Base-by-base conservation (phyloP, 2,888 invertebrate genomes). In the Acleris sparsana region DNA sequence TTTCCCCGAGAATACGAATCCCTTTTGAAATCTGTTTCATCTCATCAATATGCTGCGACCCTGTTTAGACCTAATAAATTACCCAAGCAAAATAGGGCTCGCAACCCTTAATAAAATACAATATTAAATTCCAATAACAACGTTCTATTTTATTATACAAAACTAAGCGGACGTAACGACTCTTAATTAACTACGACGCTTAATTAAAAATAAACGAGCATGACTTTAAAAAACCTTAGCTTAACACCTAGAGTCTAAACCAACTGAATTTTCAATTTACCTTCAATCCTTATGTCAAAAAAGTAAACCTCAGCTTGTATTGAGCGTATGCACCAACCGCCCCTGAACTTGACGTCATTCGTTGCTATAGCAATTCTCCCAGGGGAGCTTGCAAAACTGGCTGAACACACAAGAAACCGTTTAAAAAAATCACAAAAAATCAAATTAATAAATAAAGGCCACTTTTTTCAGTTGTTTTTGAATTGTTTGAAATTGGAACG, bases 311-410 rank as follows among this genome's bases (percentile, higher is more conserved):
- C 61, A 53, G 48, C 59, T 64, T 61, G 65, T 90, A 91, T 89
- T 80, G 90, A 92, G 84, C 90, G 85, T 85, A 88, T 92, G 91
- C 92, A 92, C 88, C 86, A 89, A 82, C 80, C 88, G 89, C 83
- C 90, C 90, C 79, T 92, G 92, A 92, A 92, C 92, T 92, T 92
- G 90, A 86, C 88, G 91, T 86, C 85, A 86, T 83, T 73, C 80
- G 85, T 88, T 88, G 86, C 89, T 89, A 88, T 88, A 89, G 88
- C 82, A 86, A 87, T 86, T 73, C 83, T 71, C 83, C 84, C 83
- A 79, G 87, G 82, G 80, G 82, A 83, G 82, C 77, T 75, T 77
- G 74, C 73, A 63, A 65, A 72, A 69, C 69, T 69, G 69, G 76
- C 76, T 51, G 48, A 60, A 79, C 77, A 77, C 84, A 82, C 79